phyloP scores from a whole-genome alignment of 1,140 invertebrate genomes.

The Brachionus paranguensis region DNA sequence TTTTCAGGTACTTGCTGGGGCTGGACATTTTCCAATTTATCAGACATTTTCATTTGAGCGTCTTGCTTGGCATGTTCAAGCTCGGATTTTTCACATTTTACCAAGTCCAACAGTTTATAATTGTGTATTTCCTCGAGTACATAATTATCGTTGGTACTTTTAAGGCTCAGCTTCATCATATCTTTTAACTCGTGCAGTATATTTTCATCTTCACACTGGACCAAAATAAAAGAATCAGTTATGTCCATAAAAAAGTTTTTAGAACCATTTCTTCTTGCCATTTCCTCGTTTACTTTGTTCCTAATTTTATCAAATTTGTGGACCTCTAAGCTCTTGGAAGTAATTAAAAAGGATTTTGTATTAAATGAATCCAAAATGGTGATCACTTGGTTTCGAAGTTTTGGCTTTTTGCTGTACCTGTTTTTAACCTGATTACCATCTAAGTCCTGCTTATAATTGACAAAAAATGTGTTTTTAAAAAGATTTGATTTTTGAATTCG shows the following conservation, averaged over 20 bases:
- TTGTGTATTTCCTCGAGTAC: background rate
- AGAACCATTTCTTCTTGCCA: background rate
- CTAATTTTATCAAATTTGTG: background rate
- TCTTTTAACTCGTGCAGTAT: background rate
- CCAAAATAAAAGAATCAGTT: background rate
- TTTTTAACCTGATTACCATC: background rate
- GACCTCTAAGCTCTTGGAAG: background rate
- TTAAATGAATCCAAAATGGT: background rate
- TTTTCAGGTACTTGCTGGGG: background rate
- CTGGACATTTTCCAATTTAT: background rate
- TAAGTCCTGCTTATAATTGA: background rate
- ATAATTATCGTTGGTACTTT: background rate
- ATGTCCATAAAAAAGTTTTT: background rate
- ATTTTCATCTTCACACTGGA: background rate
- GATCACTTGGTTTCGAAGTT: background rate
- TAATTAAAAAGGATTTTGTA: background rate
- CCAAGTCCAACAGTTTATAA: background rate
- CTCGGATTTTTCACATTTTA: background rate
- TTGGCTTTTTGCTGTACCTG: background rate
- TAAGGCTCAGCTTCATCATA: background rate
- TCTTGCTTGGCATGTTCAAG: background rate
- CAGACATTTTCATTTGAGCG: background rate
- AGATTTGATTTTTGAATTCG: background rate
- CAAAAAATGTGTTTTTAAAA: background rate
- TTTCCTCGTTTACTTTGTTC: background rate